phyloP scores from a whole-genome alignment of 2,888 invertebrate species.

The Salticus scenicus region DNA sequence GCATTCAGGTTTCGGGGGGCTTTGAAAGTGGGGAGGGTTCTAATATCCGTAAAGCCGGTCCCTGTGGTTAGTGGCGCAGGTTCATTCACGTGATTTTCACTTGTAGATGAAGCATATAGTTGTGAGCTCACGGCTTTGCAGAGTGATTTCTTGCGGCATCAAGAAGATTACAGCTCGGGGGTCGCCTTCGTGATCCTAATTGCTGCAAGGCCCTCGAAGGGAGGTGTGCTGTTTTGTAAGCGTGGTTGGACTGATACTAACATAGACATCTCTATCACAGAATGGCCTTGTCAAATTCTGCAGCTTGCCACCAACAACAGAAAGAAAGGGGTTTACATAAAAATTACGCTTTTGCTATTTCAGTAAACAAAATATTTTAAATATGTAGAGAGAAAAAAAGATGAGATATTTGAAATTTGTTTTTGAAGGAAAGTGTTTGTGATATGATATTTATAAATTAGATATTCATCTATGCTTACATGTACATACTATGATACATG shows the following conservation, averaged over 20 bases:
- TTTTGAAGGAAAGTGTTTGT: no score
- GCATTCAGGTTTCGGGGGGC: background rate
- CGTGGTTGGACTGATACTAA: constrained; percentile 46
- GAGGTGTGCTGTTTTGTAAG: constrained; percentile 59
- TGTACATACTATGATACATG: no score
- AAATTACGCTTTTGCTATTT: background rate
- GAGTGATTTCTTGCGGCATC: constrained; percentile 47
- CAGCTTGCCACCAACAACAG: constrained; percentile 47
- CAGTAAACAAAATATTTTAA: no score
- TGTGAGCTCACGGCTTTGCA: constrained; percentile 23
- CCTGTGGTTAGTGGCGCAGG: constrained; percentile 37
- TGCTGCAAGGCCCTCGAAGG: constrained; percentile 49
- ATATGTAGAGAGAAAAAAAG: no score
- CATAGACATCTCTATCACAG: constrained; percentile 67
- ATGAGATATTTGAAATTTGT: no score
- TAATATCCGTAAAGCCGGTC: constrained; percentile 51
- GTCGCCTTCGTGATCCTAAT: constrained; percentile 54
- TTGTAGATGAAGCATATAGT: constrained; percentile 26
- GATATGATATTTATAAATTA: no score
- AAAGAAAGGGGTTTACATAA: background rate
- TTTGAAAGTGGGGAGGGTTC: background rate
- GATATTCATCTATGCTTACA: no score
- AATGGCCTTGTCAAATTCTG: constrained; percentile 62
- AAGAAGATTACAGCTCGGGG: constrained; percentile 53
- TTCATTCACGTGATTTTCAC: constrained; percentile 40